These are phyloP conservation scores for Tineola bisselliella DNA, from an alignment of 2,888 invertebrate species.

Conservation along the genomic window DNA sequence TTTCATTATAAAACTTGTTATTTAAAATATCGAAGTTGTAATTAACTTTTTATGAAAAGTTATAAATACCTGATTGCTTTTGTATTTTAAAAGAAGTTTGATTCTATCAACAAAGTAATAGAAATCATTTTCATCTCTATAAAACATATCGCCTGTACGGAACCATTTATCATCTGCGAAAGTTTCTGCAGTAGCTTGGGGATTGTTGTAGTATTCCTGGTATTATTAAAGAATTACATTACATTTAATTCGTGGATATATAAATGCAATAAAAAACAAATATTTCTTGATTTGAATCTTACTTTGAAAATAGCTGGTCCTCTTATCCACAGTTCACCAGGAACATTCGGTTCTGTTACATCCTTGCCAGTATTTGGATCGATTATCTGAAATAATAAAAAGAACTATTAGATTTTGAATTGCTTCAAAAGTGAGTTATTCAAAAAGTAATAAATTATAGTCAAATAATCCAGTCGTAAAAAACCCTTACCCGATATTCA, in stretches of 20 bases:
- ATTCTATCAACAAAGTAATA: constrained; percentile 58
- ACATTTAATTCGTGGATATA: too few species aligned
- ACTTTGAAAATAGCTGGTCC: constrained; percentile 53
- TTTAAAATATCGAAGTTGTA: too few species aligned
- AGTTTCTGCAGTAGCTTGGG: constrained; percentile 42
- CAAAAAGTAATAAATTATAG: too few species aligned
- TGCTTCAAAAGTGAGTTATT: neutral
- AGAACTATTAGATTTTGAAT: neutral
- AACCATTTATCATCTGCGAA: constrained; percentile 56
- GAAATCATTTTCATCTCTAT: constrained; percentile 56
- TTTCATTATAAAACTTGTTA: too few species aligned
- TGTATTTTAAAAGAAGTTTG: constrained; percentile 61
- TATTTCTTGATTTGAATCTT: too few species aligned
- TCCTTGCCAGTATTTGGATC: constrained; percentile 47
- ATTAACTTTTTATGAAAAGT: neutral
- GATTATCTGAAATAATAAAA: constrained; percentile 36
- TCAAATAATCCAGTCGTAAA: too few species aligned
- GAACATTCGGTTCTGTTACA: constrained; percentile 44
- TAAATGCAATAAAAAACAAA: too few species aligned
- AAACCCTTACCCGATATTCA: constrained; percentile 34
- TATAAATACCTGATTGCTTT: constrained; percentile 46
- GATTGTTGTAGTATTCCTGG: constrained; percentile 52
- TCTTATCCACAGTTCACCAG: constrained; percentile 62
- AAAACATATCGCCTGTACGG: constrained; percentile 61
- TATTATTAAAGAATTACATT: too few species aligned